Evolutionary conservation across 2,797 vertebrate genomes (phyloP).

Genomic region (Margarornis squamiger): DNA sequence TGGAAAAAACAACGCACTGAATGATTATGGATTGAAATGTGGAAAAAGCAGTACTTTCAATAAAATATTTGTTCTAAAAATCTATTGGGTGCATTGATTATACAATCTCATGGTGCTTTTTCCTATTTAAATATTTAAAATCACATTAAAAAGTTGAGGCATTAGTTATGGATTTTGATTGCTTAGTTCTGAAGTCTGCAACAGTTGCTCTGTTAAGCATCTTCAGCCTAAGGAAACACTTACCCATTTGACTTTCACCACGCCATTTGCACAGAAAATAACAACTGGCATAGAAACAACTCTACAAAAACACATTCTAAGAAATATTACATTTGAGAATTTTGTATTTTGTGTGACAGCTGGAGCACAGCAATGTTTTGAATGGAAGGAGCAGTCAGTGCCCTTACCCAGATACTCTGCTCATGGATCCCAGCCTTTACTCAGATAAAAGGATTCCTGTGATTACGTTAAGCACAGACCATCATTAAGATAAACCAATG

Average conservation of each 20-base stretch:
- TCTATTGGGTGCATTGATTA: background rate
- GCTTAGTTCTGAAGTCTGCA: background rate
- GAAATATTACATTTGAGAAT: background rate
- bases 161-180: background rate
- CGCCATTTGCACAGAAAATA: background rate
- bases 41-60: background rate
- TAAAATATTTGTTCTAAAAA: background rate
- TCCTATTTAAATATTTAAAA: background rate
- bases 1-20: background rate
- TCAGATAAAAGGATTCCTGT: background rate
- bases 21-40: background rate
- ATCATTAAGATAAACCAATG: background rate
- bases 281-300: background rate
- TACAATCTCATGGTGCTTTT: background rate
- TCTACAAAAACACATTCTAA: background rate
- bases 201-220: background rate
- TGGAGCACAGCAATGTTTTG: background rate
- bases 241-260: background rate
- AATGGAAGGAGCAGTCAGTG: background rate
- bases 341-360: background rate
- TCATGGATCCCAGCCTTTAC: background rate
- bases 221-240: slow-evolving; percentile 1
- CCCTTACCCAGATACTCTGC: background rate
- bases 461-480: fast-evolving
- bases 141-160: background rate